Evolutionary conservation across 1,140 invertebrate genomes (phyloP).

Genomic region (Rhysida immarginata): DNA sequence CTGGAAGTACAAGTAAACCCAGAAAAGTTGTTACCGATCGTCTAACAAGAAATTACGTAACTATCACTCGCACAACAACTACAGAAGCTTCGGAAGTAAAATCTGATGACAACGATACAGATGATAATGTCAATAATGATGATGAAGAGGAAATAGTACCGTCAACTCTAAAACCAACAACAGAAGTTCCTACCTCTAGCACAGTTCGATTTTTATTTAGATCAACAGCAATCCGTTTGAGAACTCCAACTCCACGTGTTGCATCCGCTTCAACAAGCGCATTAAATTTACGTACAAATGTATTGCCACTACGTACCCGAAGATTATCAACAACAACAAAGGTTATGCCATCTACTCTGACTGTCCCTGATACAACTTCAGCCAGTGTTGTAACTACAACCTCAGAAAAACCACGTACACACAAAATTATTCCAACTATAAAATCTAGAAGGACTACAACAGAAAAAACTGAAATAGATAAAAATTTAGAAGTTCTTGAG

Average conservation of each 20-base stretch:
- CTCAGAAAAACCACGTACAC: not conserved
- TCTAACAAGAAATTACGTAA: not conserved
- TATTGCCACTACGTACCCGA: too few species aligned
- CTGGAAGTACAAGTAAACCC: not conserved
- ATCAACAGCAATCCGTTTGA: not conserved
- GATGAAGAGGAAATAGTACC: too few species aligned
- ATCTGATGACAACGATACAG: not conserved
- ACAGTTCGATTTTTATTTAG: not conserved
- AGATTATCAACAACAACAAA: too few species aligned
- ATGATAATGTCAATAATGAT: not conserved
- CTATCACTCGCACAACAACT: not conserved
- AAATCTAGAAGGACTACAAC: not conserved
- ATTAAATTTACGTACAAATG: too few species aligned
- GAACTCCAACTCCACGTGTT: not conserved
- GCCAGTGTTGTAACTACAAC: too few species aligned
- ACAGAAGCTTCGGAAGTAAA: not conserved
- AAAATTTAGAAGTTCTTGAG: not conserved
- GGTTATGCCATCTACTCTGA: too few species aligned
- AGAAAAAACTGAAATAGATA: not conserved
- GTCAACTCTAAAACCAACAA: constrained; percentile 1
- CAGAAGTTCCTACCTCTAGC: not conserved
- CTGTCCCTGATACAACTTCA: too few species aligned
- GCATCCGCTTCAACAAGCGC: too few species aligned
- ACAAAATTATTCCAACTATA: not conserved
- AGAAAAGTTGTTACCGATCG: not conserved